A percentile compares a stretch with the other conserved stretches of the same genome.
phyloP scores from a whole-genome alignment of 2,797 vertebrate genomes.

The Petrocephalus sullivani region DNA sequence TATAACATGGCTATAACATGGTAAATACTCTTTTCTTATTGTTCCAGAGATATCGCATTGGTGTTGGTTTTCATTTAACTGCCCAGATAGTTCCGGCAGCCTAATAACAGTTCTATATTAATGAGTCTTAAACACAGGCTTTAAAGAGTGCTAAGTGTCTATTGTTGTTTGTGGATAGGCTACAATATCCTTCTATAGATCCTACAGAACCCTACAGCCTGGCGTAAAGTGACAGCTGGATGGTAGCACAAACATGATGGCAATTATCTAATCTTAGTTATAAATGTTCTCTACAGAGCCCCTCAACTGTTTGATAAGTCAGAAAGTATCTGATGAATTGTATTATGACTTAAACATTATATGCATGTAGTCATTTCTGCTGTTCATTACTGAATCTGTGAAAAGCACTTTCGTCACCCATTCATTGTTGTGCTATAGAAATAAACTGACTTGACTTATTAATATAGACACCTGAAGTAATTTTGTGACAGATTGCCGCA shows the following conservation, averaged over 20 bases:
- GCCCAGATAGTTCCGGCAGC: background rate
- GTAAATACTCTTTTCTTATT: background rate
- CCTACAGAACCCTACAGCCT: too few species aligned
- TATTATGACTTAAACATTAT: too few species aligned
- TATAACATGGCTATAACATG: background rate
- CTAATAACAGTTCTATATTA: background rate
- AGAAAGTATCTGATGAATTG: too few species aligned
- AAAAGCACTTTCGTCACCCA: too few species aligned
- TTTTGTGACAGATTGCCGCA: too few species aligned
- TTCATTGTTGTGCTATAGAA: too few species aligned
- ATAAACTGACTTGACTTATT: too few species aligned
- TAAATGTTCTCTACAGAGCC: background rate
- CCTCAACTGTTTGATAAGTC: background rate
- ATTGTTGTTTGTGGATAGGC: background rate
- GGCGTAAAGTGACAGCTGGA: too few species aligned
- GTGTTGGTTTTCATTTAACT: background rate
- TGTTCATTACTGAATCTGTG: background rate
- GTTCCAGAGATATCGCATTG: background rate
- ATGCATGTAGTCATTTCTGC: background rate
- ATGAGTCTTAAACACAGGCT: background rate
- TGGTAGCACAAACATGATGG: too few species aligned
- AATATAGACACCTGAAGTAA: too few species aligned
- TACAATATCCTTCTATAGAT: too few species aligned
- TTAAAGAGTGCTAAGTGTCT: background rate
- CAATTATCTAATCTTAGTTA: too few species aligned